These are phyloP conservation scores for Riptortus pedestris DNA, from an alignment of 1,140 invertebrate species.

Conservation along the genomic window DNA sequence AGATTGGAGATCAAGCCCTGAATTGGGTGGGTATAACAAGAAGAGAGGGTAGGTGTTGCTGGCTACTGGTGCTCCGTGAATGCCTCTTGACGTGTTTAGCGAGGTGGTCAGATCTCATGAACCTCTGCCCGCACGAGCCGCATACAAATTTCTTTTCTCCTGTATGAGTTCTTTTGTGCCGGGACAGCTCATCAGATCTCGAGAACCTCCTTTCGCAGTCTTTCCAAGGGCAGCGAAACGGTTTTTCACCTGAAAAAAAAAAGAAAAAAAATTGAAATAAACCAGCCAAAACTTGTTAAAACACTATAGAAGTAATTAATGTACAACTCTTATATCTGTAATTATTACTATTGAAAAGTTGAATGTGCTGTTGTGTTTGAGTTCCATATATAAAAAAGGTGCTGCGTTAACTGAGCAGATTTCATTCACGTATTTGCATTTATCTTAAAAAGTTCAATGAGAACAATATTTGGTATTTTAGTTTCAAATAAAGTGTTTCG, in stretches of 20 bases:
- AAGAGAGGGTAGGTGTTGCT: background rate
- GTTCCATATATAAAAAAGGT: too few relatives aligned
- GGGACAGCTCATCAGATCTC: slow-evolving; percentile 85
- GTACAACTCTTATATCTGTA: too few relatives aligned
- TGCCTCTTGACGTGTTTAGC: slow-evolving; percentile 84
- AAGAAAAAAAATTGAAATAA: slow-evolving; percentile 18
- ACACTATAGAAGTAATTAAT: background rate
- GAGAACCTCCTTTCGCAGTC: slow-evolving; percentile 84
- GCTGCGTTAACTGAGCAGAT: too few relatives aligned
- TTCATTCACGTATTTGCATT: too few relatives aligned
- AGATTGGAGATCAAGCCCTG: too few relatives aligned
- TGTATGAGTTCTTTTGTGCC: slow-evolving; percentile 87
- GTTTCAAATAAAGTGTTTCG: too few relatives aligned
- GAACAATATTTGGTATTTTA: too few relatives aligned
- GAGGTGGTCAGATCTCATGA: slow-evolving; percentile 90
- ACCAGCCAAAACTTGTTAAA: too few relatives aligned
- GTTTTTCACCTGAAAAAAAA: slow-evolving; percentile 58
- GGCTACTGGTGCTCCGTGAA: slow-evolving; percentile 28
- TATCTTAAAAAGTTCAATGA: too few relatives aligned
- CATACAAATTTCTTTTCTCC: slow-evolving; percentile 94
- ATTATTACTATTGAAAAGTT: too few relatives aligned
- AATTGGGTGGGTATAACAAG: background rate
- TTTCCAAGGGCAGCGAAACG: slow-evolving; percentile 79
- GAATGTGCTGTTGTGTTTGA: background rate
- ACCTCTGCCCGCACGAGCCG: slow-evolving; percentile 70